Base-by-base conservation (phyloP, 1,140 invertebrate genomes). In the Matsumurasca onukii region DNA sequence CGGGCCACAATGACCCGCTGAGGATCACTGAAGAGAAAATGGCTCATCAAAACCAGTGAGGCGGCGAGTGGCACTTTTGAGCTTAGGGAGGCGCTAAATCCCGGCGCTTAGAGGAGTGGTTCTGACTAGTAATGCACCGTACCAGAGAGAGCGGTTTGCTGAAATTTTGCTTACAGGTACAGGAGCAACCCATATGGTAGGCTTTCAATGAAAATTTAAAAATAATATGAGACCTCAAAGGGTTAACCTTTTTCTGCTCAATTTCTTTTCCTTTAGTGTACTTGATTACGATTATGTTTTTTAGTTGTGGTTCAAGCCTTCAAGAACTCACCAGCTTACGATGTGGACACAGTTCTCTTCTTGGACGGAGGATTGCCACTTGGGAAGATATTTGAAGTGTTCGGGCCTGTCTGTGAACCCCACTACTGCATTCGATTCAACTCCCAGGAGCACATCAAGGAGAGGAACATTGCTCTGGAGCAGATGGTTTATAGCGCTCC, bases 361-460 rank as follows among this genome's bases (percentile, higher is more conserved):
- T 71, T 92, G 48, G 87, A 92, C 9, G 83, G 85, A 76, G 91
- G 90, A 17, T 81, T 86, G 51, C 84, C 89, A 1, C 78, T 94
- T 0, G 93, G 93, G 1, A 84, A 87, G 74, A 86, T 98, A 66
- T 95, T 94, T 81, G 95, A 98, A 84, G 93, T 97, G 2, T 89
- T 97, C 80, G 95, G 95, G 3, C 83, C 86, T 75, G 89, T 95
- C 0, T 80, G 80, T 0, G 85, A 91, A 73, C 93, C 94, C 0
- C 82, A 89, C 73, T 96, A 96, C 79, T 88, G 88, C 69, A 84
- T 95, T 1, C 81, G 93, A 13, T 95, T 95, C 75, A 95, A 95
- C 78, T 88, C 84, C n/a, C 76, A 77, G 22, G 82, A 89, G 52
- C 89, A 95, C 71, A 91, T 93, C 69, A 75, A 82, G 15, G 82